Conservation (phyloP, 2,113 vertebrate species). For the Hippoglossus stenolepis region DNA sequence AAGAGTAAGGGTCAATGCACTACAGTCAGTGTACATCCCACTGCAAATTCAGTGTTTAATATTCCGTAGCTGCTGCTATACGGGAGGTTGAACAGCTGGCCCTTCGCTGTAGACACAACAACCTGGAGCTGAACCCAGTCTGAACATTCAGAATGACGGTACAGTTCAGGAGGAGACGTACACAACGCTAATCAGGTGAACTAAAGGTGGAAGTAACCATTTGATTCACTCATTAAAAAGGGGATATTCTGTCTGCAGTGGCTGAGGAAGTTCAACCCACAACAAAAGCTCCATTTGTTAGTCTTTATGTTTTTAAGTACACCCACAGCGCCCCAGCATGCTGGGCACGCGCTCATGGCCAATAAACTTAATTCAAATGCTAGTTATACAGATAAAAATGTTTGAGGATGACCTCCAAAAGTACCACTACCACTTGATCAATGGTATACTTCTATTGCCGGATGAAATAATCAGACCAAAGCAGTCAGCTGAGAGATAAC, state of each 20-base stretch:
- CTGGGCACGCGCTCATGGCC: too few species aligned
- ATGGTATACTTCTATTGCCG: background rate
- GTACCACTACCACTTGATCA: background rate
- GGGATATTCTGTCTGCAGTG: background rate
- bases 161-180: conserved; percentile 31
- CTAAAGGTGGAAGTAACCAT: conserved; percentile 6
- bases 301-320: background rate
- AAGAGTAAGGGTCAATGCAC: background rate
- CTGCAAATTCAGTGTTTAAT: conserved; percentile 39
- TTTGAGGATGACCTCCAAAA: background rate
- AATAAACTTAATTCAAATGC: background rate
- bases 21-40: conserved; percentile 1
- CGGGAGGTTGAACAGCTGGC: conserved; percentile 45
- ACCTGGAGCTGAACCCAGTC: conserved; percentile 24
- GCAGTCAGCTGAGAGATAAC: background rate
- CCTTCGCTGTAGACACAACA: conserved; percentile 43
- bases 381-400: background rate
- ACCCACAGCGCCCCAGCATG: too few species aligned
- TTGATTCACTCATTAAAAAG: background rate
- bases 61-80: conserved; percentile 42
- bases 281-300: background rate
- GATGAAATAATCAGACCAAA: conserved; percentile 2
- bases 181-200: background rate
- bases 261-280: background rate
- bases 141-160: conserved; percentile 34